phyloP scores from a whole-genome alignment of 2,888 invertebrate species.

The Thumatha senex region DNA sequence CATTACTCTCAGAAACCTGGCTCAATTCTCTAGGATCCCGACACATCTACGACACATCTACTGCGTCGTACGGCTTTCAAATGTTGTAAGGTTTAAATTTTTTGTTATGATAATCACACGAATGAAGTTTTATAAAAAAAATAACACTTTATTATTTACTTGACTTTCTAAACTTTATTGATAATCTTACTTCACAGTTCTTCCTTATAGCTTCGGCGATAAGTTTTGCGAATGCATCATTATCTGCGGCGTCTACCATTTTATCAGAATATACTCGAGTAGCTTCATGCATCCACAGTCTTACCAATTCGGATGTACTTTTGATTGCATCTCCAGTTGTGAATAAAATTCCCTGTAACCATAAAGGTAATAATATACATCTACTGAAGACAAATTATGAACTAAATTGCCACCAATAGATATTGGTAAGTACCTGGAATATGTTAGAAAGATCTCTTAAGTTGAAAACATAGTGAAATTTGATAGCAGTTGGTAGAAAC shows the following conservation, averaged over 20 bases:
- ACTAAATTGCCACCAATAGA: too few species aligned
- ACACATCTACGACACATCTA: too few species aligned
- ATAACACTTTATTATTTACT: too few species aligned
- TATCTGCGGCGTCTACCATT: conserved; percentile 91
- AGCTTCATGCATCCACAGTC: conserved; percentile 96
- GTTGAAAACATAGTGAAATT: conserved; percentile 98
- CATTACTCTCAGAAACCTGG: too few species aligned
- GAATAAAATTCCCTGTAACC: conserved; percentile 90
- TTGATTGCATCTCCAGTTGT: conserved; percentile 90
- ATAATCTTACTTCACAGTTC: conserved; percentile 82
- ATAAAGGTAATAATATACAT: too few species aligned
- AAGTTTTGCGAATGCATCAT: conserved; percentile 88
- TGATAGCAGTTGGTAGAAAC: conserved; percentile 96
- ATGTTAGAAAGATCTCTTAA: conserved; percentile 96
- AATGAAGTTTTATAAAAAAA: too few species aligned
- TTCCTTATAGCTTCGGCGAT: conserved; percentile 91
- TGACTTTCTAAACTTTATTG: not conserved
- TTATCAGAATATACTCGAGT: conserved; percentile 96
- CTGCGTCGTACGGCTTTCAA: too few species aligned
- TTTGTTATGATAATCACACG: too few species aligned
- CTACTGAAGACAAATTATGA: too few species aligned
- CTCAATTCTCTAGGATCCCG: too few species aligned
- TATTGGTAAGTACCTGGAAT: conserved; percentile 89
- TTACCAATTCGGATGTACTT: conserved; percentile 87
- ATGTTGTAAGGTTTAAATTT: too few species aligned